Evolutionary conservation across 2,797 vertebrate species (phyloP).

Genomic region (Spinibarbus caldwelli): DNA sequence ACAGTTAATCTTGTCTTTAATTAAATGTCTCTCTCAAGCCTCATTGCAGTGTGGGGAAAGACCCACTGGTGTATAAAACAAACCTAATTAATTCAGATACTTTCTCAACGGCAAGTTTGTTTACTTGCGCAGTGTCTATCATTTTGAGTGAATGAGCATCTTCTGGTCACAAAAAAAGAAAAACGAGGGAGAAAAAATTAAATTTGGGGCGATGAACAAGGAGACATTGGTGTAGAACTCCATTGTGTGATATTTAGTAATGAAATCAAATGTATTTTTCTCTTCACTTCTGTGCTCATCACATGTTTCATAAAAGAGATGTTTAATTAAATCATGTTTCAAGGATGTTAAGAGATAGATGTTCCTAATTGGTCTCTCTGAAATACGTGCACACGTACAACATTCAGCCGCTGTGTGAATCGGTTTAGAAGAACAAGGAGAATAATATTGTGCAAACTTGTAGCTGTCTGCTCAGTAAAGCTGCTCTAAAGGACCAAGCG

Average conservation of each 20-base stretch:
- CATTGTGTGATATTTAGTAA: not conserved
- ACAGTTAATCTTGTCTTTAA: slow-evolving; percentile 65
- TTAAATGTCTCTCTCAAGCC: slow-evolving; percentile 60
- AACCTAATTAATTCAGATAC: slow-evolving; percentile 61
- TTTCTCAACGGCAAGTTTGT: slow-evolving; percentile 47
- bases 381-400: not conserved
- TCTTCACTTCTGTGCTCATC: not conserved
- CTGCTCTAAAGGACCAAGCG: not conserved
- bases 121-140: slow-evolving; percentile 38
- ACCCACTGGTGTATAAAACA: slow-evolving; percentile 62
- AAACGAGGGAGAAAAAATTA: not conserved
- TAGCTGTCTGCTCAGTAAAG: slow-evolving; percentile 15
- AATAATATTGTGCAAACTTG: slow-evolving; percentile 17
- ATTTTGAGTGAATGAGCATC: slow-evolving; percentile 7
- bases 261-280: slow-evolving; percentile 1
- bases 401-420: not conserved
- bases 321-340: slow-evolving; percentile 24
- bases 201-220: not conserved
- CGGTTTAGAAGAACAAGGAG: slow-evolving; percentile 20
- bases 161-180: slow-evolving; percentile 16
- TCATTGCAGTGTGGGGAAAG: slow-evolving; percentile 52
- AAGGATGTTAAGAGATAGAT: not conserved
- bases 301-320: slow-evolving; percentile 2
- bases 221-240: not conserved
- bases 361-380: slow-evolving; percentile 16